phyloP scores from a whole-genome alignment of 2,888 invertebrate genomes.

The Agrotis puta region DNA sequence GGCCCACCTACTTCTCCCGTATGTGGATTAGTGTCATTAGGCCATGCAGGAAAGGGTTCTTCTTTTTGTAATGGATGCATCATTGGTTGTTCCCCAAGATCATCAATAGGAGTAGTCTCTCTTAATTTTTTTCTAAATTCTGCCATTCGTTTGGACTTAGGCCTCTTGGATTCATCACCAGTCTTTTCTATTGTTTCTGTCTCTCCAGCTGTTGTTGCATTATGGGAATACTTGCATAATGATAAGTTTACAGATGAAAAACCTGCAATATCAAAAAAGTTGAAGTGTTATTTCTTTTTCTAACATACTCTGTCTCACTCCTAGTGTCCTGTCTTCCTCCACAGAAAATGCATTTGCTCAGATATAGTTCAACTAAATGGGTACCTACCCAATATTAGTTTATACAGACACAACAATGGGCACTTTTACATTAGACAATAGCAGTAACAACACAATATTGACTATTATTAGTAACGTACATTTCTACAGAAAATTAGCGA shows the following conservation, averaged over 20 bases:
- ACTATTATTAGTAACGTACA: too few species aligned
- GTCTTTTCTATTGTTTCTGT: slow-evolving; percentile 42
- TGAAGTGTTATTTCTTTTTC: neutral
- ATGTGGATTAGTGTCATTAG: slow-evolving; percentile 96
- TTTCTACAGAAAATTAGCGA: too few species aligned
- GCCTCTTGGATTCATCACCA: slow-evolving; percentile 65
- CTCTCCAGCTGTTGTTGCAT: slow-evolving; percentile 63
- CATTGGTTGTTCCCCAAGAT: slow-evolving; percentile 94
- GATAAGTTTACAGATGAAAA: slow-evolving; percentile 30
- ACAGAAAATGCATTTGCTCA: too few species aligned
- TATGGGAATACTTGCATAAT: slow-evolving; percentile 70
- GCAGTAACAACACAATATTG: too few species aligned
- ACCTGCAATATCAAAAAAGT: slow-evolving; percentile 44
- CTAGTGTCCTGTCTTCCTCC: too few species aligned
- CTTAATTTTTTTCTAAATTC: slow-evolving; percentile 95
- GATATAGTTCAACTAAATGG: too few species aligned
- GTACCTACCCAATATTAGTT: too few species aligned
- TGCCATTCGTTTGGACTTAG: slow-evolving; percentile 87
- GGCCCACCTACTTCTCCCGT: slow-evolving; percentile 99
- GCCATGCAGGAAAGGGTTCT: slow-evolving; percentile 96
- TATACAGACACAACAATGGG: too few species aligned
- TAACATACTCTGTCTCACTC: too few species aligned
- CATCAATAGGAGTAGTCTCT: slow-evolving; percentile 92
- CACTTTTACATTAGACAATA: too few species aligned
- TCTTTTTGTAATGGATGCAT: slow-evolving; percentile 94